These are phyloP conservation scores for Crioceris asparagi DNA, from an alignment of 2,888 invertebrate genomes.

Conservation along the genomic window DNA sequence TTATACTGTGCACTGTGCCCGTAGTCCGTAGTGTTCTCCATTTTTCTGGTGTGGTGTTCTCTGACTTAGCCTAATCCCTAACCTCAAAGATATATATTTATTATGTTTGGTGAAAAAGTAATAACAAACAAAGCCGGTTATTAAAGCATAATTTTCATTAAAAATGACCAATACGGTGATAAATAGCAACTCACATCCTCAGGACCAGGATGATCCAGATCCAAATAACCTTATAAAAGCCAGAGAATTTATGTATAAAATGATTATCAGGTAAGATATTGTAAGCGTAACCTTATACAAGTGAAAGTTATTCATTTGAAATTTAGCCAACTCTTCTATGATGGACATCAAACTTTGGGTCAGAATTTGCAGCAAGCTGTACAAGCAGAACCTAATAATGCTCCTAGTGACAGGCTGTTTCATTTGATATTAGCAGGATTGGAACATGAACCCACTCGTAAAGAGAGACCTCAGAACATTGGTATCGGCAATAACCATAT, in stretches of 20 bases:
- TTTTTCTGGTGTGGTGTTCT: too few species aligned
- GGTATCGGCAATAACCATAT: slow-evolving; percentile 51
- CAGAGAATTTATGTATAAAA: slow-evolving; percentile 76
- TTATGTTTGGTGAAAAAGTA: too few species aligned
- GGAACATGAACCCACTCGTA: slow-evolving; percentile 69
- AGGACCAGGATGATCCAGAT: slow-evolving; percentile 47
- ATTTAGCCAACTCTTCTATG: slow-evolving; percentile 89
- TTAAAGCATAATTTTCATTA: too few species aligned
- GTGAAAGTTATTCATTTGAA: slow-evolving; percentile 5
- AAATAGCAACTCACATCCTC: neutral
- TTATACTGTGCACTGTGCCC: too few species aligned
- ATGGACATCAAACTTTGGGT: slow-evolving; percentile 91
- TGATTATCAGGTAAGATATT: slow-evolving; percentile 75
- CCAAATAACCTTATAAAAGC: slow-evolving; percentile 75
- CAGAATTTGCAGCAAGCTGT: slow-evolving; percentile 72
- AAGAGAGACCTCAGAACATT: slow-evolving; percentile 45
- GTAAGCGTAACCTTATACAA: slow-evolving; percentile 6
- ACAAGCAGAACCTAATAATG: slow-evolving; percentile 87
- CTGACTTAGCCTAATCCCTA: too few species aligned
- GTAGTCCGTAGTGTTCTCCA: too few species aligned
- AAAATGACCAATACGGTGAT: neutral
- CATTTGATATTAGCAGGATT: slow-evolving; percentile 79
- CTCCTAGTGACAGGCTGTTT: slow-evolving; percentile 87
- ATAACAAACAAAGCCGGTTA: too few species aligned
- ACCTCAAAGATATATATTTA: too few species aligned